A percentile compares a stretch with the other conserved stretches of the same genome.
Conservation (phyloP, 2,888 invertebrate species). For the Eudemis profundana region DNA sequence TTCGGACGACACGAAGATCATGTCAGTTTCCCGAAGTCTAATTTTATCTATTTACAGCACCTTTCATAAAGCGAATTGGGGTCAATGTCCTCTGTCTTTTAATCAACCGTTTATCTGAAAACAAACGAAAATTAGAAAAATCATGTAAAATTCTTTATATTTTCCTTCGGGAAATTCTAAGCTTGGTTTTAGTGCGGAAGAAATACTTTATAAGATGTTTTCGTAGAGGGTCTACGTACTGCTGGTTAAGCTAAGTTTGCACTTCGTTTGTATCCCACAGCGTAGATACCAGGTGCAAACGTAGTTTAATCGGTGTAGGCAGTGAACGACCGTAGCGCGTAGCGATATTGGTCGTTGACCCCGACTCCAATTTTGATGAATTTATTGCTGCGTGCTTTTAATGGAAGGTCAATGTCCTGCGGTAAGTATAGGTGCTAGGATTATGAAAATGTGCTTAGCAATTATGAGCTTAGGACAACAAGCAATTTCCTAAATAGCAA, state of each 20-base stretch:
- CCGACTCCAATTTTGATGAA: constrained; percentile 29
- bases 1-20: too few species aligned
- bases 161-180: too few species aligned
- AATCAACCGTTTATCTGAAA: too few species aligned
- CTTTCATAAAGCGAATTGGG: too few species aligned
- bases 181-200: background rate
- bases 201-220: background rate
- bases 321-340: constrained; percentile 59
- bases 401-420: constrained; percentile 21
- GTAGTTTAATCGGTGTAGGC: constrained; percentile 50
- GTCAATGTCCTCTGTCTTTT: too few species aligned
- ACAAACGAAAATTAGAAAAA: too few species aligned
- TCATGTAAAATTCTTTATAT: too few species aligned
- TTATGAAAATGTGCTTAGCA: too few species aligned
- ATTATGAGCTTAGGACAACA: too few species aligned
- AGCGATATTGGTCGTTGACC: constrained; percentile 56
- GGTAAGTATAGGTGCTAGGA: background rate
- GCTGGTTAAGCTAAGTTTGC: background rate
- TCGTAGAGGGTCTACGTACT: background rate
- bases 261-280: background rate
- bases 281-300: background rate
- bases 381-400: constrained; percentile 36
- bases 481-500: too few species aligned
- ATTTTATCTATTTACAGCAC: too few species aligned
- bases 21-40: too few species aligned